Conservation (phyloP, 2,113 vertebrate species). For the Gavia stellata region DNA sequence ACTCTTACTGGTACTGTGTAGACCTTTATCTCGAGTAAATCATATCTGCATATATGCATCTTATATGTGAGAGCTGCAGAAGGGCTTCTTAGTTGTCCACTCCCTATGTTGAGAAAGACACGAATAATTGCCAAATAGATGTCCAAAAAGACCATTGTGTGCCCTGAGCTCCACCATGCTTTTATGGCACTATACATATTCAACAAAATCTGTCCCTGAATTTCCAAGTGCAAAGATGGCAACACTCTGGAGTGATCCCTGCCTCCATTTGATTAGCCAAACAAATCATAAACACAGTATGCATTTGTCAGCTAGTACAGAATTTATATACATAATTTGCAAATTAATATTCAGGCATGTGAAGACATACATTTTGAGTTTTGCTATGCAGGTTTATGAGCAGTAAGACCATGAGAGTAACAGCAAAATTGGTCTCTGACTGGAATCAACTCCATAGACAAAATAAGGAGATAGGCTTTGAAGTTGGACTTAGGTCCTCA, state of each 20-base stretch:
- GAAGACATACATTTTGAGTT: neutral
- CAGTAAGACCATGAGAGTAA: neutral
- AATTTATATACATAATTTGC: neutral
- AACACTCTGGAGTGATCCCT: neutral
- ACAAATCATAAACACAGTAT: neutral
- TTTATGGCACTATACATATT: neutral
- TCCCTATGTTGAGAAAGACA: neutral
- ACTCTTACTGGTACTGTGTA: neutral
- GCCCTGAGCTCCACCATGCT: neutral
- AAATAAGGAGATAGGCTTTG: neutral
- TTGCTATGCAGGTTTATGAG: neutral
- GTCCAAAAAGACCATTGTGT: neutral
- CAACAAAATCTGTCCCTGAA: neutral
- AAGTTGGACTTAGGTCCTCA: neutral
- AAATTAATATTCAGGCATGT: neutral
- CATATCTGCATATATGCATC: neutral
- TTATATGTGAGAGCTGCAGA: neutral
- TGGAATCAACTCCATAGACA: neutral
- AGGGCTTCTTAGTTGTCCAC: neutral
- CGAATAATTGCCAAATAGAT: neutral
- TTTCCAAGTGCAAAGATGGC: neutral
- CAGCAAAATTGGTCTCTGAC: neutral
- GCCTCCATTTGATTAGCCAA: neutral
- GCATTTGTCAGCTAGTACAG: neutral
- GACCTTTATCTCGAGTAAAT: neutral